A percentile compares a stretch with the other conserved stretches of the same genome.
These are phyloP conservation scores for Sinotaia quadrata DNA, from an alignment of 2,888 invertebrate genomes.

Conservation along the genomic window DNA sequence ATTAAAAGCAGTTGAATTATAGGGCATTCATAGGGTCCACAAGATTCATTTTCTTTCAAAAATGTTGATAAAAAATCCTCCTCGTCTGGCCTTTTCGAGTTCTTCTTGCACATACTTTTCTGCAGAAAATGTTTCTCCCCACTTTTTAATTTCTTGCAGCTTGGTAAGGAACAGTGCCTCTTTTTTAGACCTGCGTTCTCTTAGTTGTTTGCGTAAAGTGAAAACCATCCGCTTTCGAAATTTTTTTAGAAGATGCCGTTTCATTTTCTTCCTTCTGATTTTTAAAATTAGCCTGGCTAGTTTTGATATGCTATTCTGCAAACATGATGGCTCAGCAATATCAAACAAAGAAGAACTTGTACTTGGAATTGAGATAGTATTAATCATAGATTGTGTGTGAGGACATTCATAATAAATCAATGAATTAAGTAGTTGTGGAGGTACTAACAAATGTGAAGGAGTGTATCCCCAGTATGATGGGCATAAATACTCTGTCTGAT, in stretches of 20 bases:
- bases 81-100: constrained; percentile 38
- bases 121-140: constrained; percentile 40
- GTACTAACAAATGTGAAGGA: too few relatives aligned
- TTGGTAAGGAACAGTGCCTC: constrained; percentile 30
- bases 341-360: too few relatives aligned
- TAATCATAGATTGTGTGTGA: too few relatives aligned
- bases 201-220: constrained; percentile 31
- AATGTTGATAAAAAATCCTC: constrained; percentile 43
- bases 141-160: constrained; percentile 27
- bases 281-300: constrained; percentile 36
- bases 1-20: too few relatives aligned
- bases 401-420: too few relatives aligned
- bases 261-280: constrained; percentile 46
- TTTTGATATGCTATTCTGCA: too few relatives aligned
- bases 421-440: too few relatives aligned
- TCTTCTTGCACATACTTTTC: constrained; percentile 36
- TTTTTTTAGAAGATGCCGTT: constrained; percentile 44
- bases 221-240: constrained; percentile 36
- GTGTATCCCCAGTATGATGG: too few relatives aligned
- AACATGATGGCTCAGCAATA: too few relatives aligned
- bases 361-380: too few relatives aligned
- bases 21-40: too few relatives aligned
- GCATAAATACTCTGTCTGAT: too few relatives aligned
- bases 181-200: constrained; percentile 34
- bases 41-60: constrained; percentile 13